Percentiles rank a stretch among this genome's conserved stretches.
phyloP scores from a whole-genome alignment of 64 coral and sea anemone genomes.

The Stylophora pistillata region DNA sequence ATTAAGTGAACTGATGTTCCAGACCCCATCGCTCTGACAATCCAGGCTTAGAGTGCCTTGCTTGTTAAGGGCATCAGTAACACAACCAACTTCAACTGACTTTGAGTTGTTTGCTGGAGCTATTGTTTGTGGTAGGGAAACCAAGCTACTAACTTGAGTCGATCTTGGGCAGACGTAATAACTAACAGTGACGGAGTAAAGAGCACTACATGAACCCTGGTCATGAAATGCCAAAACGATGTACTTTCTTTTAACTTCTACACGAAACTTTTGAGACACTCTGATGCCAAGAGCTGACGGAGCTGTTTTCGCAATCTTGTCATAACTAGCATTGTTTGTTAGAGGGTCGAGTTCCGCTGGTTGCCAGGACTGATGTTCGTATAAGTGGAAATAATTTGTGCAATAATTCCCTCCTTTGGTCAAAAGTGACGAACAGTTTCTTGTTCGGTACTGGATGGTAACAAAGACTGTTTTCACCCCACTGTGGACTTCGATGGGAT shows the following conservation, averaged over 20 bases:
- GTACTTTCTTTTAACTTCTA: no score
- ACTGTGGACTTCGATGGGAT: background rate
- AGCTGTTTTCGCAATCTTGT: no score
- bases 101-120: background rate
- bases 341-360: no score
- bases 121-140: no score
- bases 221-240: background rate
- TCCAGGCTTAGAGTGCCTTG: no score
- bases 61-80: background rate
- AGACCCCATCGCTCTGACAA: no score
- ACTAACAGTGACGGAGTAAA: constrained; percentile 1
- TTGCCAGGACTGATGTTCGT: background rate
- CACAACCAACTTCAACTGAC: background rate
- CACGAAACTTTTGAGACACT: no score
- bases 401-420: background rate
- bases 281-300: no score
- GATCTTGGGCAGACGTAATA: background rate
- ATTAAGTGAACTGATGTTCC: no score
- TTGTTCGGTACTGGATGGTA: background rate
- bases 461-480: background rate
- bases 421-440: background rate
- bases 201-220: background rate
- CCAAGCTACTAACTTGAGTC: background rate
- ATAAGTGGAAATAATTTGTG: background rate
- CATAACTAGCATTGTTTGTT: no score